Base-by-base conservation (phyloP, 1,140 invertebrate genomes). In the Callitettix versicolor region DNA sequence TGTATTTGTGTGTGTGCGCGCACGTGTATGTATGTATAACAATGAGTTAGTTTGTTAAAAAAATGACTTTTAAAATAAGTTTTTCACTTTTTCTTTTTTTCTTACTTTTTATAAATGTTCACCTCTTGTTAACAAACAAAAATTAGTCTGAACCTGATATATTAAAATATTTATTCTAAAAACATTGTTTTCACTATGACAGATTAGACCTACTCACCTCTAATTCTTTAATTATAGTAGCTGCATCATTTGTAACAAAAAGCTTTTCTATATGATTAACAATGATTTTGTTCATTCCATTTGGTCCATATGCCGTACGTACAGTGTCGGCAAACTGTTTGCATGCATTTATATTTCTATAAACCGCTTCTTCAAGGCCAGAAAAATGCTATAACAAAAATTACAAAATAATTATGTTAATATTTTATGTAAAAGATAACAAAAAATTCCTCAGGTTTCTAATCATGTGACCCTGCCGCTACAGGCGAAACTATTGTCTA, bases 201-300 rank as follows among this genome's bases (percentile, higher is more conserved):
- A n/a, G n/a, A n/a, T n/a, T n/a, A n/a, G n/a, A n/a, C n/a, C n/a
- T n/a, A n/a, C n/a, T n/a, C n/a, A 79, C 88, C 75, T 98, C 93
- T 14, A 98, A 71, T 70, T 98, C 93, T 60, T 85, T 81, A 51
- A 99, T 88, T 54, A 99, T 99, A 0, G 96, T 98, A 0, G 91
- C 95, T 40, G 96, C 97, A 81, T 99, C 97, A 73, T 91, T 98
- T 0, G 97, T 99, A 1, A 99, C 89, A 76, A 98, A 99, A 54
- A 98, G 78, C 68, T 99, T 99, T 65, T 98, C 95, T 60, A 99
- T 79, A 66, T 98, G 95, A 73, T 99, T 99, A 33, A 99, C 98
- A 6, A 99, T 84, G 86, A 99, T 98, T 78, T 99, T 99, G 69
- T 98, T 99, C 86, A 98, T 95, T 15, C 96, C 95, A 80, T 87